A percentile compares a stretch with the other conserved stretches of the same genome.
Evolutionary conservation across 2,113 vertebrate genomes (phyloP).

Genomic region (Epinephelus cyanopodus): DNA sequence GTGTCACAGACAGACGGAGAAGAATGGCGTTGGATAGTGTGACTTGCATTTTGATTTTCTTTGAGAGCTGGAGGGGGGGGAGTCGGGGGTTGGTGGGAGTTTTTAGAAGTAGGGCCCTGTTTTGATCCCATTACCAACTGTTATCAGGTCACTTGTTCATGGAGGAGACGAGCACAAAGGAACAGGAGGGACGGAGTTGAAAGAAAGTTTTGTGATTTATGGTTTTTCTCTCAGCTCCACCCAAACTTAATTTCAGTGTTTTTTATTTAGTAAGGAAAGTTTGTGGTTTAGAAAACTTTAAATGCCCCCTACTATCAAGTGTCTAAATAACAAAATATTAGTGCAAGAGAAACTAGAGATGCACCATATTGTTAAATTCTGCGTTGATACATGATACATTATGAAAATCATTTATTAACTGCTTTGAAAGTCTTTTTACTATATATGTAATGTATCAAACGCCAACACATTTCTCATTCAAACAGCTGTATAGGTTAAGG

Average conservation of each 20-base stretch:
- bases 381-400: too few species aligned
- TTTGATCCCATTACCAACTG: slow-evolving; percentile 70
- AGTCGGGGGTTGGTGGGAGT: not conserved
- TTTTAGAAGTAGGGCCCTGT: slow-evolving; percentile 57
- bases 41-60: slow-evolving; percentile 83
- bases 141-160: slow-evolving; percentile 53
- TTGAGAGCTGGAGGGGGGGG: slow-evolving; percentile 28
- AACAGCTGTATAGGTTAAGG: too few species aligned
- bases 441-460: too few species aligned
- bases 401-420: too few species aligned
- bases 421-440: too few species aligned
- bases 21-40: slow-evolving; percentile 75
- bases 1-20: slow-evolving; percentile 74
- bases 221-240: not conserved
- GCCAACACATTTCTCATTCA: too few species aligned
- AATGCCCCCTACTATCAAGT: not conserved
- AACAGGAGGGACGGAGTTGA: not conserved
- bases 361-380: too few species aligned
- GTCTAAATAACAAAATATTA: not conserved
- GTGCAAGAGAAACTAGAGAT: not conserved
- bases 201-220: not conserved
- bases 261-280: not conserved
- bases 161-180: not conserved
- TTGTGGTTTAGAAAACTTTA: not conserved
- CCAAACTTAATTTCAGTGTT: not conserved